Evolutionary conservation across 2,797 vertebrate genomes (phyloP).

Genomic region (Scleropages formosus): DNA sequence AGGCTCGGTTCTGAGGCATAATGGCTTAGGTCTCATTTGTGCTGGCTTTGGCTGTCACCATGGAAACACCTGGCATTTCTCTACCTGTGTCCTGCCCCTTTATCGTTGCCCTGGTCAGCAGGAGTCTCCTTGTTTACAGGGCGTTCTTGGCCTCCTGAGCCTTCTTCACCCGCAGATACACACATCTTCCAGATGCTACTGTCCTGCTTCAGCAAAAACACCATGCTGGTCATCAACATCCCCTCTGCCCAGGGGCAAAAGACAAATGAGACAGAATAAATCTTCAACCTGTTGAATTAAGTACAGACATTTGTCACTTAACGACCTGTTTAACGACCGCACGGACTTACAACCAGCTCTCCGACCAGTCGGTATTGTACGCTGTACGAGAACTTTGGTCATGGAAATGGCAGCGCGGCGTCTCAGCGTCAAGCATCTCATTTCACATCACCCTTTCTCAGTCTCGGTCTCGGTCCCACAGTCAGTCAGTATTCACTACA

Average conservation of each 20-base stretch:
- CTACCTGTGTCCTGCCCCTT: constrained; percentile 64
- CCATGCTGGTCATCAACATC: constrained; percentile 36
- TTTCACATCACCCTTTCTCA: too few relatives aligned
- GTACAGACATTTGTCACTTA: too few relatives aligned
- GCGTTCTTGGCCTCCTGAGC: constrained; percentile 53
- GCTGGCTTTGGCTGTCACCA: background rate
- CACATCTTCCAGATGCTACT: constrained; percentile 80
- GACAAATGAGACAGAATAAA: too few relatives aligned
- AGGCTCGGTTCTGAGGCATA: background rate
- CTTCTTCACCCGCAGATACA: constrained; percentile 61
- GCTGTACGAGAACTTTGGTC: too few relatives aligned
- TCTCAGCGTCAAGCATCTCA: too few relatives aligned
- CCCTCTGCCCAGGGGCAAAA: constrained; percentile 32
- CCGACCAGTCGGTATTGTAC: too few relatives aligned
- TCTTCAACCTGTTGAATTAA: too few relatives aligned
- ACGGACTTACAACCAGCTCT: too few relatives aligned
- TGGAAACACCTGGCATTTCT: background rate
- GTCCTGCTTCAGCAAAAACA: constrained; percentile 64
- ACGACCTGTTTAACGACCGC: too few relatives aligned
- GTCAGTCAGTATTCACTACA: too few relatives aligned
- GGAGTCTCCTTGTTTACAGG: constrained; percentile 50
- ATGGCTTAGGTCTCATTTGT: background rate
- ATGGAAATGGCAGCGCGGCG: too few relatives aligned
- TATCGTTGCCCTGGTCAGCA: constrained; percentile 44
- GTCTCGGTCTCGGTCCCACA: too few relatives aligned